Conservation (phyloP, 2,797 vertebrate genomes). For the Falco peregrinus region DNA sequence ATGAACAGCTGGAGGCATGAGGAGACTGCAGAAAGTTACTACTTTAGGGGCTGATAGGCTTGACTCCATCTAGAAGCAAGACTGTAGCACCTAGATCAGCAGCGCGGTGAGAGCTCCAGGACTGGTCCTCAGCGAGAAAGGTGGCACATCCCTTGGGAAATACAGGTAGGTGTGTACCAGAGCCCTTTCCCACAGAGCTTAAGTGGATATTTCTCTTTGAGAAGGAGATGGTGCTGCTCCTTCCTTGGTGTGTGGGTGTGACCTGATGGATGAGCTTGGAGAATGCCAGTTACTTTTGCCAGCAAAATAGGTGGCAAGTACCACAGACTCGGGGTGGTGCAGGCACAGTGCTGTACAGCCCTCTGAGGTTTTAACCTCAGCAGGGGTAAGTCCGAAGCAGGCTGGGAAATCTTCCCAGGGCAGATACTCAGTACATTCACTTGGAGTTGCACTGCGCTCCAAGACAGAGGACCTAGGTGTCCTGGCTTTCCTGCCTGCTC, state of each 20-base stretch:
- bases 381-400: not conserved
- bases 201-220: not conserved
- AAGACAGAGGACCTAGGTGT: constrained; percentile 6
- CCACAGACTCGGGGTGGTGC: not conserved
- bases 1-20: not conserved
- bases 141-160: not conserved
- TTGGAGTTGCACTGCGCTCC: rapidly evolving
- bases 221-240: not conserved
- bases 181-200: not conserved
- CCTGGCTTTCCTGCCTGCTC: not conserved
- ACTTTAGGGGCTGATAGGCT: not conserved
- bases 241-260: not conserved
- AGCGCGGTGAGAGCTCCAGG: not conserved
- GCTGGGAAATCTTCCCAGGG: not conserved
- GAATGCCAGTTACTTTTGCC: not conserved
- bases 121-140: not conserved
- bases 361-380: not conserved
- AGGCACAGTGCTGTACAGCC: not conserved
- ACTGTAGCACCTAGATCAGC: not conserved
- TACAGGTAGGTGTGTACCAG: not conserved
- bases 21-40: not conserved
- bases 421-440: not conserved
- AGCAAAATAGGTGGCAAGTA: not conserved
- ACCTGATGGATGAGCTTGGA: not conserved
- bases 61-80: not conserved